A percentile compares a stretch with the other conserved stretches of the same genome.
Evolutionary conservation across 2,888 invertebrate genomes (phyloP).

Genomic region (Sabatieria punctata): DNA sequence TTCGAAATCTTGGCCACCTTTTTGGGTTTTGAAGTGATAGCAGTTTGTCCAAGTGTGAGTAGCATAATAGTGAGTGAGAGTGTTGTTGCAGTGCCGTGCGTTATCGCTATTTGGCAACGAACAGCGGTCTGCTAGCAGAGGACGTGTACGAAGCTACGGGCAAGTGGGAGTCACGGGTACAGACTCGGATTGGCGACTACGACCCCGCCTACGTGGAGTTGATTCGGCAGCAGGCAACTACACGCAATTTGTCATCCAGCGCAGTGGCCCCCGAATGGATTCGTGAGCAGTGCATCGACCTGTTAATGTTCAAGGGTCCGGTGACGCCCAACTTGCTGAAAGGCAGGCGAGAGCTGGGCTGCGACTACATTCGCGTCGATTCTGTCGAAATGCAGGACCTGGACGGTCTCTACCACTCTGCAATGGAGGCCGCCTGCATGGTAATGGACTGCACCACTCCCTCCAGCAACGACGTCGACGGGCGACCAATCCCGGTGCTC

Average conservation of each 20-base stretch:
- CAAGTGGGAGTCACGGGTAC: too few relatives aligned
- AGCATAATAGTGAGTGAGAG: neutral
- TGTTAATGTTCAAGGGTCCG: too few relatives aligned
- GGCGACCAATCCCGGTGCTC: neutral
- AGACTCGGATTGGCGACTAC: too few relatives aligned
- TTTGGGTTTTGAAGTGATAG: too few relatives aligned
- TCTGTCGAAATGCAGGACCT: conserved; percentile 1
- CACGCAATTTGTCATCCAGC: neutral
- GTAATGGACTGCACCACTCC: neutral
- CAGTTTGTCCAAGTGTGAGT: too few relatives aligned
- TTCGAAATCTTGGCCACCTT: too few relatives aligned
- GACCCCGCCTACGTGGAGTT: neutral
- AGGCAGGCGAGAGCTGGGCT: too few relatives aligned
- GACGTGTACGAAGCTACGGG: conserved; percentile 91
- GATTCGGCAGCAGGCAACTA: neutral
- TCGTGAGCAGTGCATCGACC: too few relatives aligned
- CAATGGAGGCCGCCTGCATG: conserved; percentile 8
- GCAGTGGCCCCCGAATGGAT: too few relatives aligned
- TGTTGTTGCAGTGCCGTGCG: conserved; percentile 23
- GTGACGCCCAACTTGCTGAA: too few relatives aligned
- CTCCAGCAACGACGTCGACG: neutral
- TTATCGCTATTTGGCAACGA: conserved; percentile 22
- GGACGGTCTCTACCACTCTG: conserved; percentile 3
- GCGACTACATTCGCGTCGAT: too few relatives aligned
- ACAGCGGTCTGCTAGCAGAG: conserved; percentile 79